These are phyloP conservation scores for Allygus modestus DNA, from an alignment of 2,888 invertebrate genomes.

Conservation along the genomic window DNA sequence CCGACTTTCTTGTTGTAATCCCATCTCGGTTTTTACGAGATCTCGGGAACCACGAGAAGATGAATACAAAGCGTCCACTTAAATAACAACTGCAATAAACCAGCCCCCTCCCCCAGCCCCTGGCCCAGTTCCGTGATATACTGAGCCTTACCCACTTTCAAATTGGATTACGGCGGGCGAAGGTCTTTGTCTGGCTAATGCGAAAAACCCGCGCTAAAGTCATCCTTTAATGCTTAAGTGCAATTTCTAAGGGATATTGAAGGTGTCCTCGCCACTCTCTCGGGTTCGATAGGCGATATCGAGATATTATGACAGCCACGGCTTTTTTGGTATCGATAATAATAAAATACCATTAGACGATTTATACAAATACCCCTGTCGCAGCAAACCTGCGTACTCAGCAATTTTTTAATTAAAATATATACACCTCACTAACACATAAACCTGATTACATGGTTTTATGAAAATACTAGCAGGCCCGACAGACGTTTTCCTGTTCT, in stretches of 20 bases:
- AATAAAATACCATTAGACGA: too few species aligned
- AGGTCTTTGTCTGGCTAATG: conserved; percentile 14
- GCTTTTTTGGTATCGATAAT: too few species aligned
- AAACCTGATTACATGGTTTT: too few species aligned
- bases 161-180: conserved; percentile 27
- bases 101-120: not conserved
- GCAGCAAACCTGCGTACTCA: too few species aligned
- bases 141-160: conserved; percentile 36
- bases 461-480: too few species aligned
- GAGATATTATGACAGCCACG: too few species aligned
- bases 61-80: conserved; percentile 49
- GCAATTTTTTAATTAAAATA: too few species aligned
- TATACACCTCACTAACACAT: too few species aligned
- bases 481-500: too few species aligned
- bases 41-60: conserved; percentile 24
- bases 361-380: too few species aligned
- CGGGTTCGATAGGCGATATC: too few species aligned
- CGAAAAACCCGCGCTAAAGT: not conserved
- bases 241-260: not conserved
- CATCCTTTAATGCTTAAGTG: not conserved
- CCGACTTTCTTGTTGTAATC: conserved; percentile 24
- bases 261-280: not conserved
- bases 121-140: conserved; percentile 35
- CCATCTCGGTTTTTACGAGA: conserved; percentile 45
- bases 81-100: conserved; percentile 51